phyloP scores from a whole-genome alignment of 2,113 vertebrate species.

The Gyps fulvus region DNA sequence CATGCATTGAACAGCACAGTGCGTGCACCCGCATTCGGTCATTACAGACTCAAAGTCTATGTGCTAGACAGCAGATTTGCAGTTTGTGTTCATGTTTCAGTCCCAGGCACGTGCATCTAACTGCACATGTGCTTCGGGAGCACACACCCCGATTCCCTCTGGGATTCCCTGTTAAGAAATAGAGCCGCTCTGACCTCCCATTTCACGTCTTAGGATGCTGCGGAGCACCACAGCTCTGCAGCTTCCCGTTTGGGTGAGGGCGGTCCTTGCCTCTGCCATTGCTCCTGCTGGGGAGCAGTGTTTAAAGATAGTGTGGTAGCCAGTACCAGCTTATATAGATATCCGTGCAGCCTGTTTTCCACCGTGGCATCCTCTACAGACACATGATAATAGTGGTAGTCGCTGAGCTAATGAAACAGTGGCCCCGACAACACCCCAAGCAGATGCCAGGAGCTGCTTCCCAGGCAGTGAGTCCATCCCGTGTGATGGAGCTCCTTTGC shows the following conservation, averaged over 20 bases:
- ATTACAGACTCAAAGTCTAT: not conserved
- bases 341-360: not conserved
- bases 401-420: not conserved
- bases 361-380: not conserved
- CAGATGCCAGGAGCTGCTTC: not conserved
- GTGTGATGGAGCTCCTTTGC: not conserved
- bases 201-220: not conserved
- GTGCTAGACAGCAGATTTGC: not conserved
- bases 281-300: not conserved
- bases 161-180: not conserved
- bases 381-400: not conserved
- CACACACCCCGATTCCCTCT: fast-evolving
- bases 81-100: not conserved
- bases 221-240: not conserved
- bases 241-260: fast-evolving
- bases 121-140: not conserved
- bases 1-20: fast-evolving
- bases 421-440: not conserved
- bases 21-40: fast-evolving
- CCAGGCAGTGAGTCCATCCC: not conserved
- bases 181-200: not conserved
- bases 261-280: not conserved
- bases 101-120: not conserved
- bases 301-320: not conserved
- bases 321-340: not conserved